Percentiles rank a stretch among this genome's conserved stretches.
phyloP scores from a whole-genome alignment of 2,113 vertebrate species.

The Corythoichthys haematopterus region DNA sequence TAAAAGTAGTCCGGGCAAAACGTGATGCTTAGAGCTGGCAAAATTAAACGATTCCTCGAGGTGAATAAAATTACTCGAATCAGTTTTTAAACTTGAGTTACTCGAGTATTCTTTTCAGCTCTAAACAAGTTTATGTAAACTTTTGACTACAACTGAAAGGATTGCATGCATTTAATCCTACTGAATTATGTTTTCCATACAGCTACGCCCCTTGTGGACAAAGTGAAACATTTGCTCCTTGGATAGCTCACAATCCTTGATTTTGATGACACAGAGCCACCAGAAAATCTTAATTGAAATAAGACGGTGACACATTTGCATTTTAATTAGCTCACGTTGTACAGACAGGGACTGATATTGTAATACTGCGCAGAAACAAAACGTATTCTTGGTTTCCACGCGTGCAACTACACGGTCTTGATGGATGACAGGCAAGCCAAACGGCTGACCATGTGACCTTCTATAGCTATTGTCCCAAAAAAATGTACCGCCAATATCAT shows the following conservation, averaged over 20 bases:
- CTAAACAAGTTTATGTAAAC: no score
- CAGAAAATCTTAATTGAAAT: constrained; percentile 15
- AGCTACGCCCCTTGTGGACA: background rate
- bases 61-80: no score
- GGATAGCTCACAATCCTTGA: background rate
- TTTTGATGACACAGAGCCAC: constrained; percentile 2
- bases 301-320: constrained; percentile 23
- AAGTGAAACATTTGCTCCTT: background rate
- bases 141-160: no score
- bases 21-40: no score
- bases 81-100: no score
- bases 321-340: constrained; percentile 25
- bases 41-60: no score
- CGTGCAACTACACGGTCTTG: constrained; percentile 42
- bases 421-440: constrained; percentile 35
- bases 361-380: constrained; percentile 29
- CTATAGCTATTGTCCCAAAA: constrained; percentile 41
- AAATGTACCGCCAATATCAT: constrained; percentile 28
- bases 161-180: no score
- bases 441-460: constrained; percentile 34
- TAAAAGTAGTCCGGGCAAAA: no score
- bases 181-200: background rate
- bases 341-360: constrained; percentile 12
- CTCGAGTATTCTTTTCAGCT: no score
- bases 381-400: constrained; percentile 41